phyloP scores from a whole-genome alignment of 2,797 vertebrate genomes.

The Sebastes matsubarae region DNA sequence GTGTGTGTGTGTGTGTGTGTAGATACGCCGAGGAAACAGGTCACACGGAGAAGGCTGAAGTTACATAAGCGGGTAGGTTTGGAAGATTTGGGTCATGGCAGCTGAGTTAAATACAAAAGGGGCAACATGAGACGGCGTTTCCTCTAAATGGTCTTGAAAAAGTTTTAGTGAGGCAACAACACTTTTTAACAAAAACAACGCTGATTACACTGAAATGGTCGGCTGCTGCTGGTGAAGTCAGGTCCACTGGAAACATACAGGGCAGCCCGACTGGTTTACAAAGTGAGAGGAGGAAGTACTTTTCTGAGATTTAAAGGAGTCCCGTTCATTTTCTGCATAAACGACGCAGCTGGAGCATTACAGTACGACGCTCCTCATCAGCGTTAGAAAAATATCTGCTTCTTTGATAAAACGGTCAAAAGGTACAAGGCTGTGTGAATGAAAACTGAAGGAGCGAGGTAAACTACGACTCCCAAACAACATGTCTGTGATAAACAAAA shows the following conservation, averaged over 20 bases:
- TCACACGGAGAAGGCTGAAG: slow-evolving; percentile 53
- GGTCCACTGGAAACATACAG: neutral
- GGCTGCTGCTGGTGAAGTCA: neutral
- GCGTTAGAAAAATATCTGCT: neutral
- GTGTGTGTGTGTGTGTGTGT: neutral
- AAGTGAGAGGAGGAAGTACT: neutral
- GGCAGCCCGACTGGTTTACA: neutral
- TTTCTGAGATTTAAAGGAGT: neutral
- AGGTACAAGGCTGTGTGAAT: neutral
- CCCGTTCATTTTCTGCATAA: neutral
- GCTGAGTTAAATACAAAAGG: slow-evolving; percentile 48
- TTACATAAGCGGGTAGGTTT: slow-evolving; percentile 63
- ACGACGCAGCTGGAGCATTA: neutral
- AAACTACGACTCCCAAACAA: neutral
- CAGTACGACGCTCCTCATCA: neutral
- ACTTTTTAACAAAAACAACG: neutral
- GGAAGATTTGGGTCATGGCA: slow-evolving; percentile 64
- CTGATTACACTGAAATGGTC: neutral
- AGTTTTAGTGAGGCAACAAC: neutral
- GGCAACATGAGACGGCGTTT: slow-evolving; percentile 47
- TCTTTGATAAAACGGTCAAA: neutral
- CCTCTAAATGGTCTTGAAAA: slow-evolving; percentile 32
- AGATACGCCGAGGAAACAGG: slow-evolving; percentile 44
- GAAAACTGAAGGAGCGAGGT: neutral
- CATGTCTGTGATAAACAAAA: neutral